Percentiles rank a stretch among this genome's conserved stretches.
Conservation (phyloP, 1,140 invertebrate species). For the Drosophila repletoides region DNA sequence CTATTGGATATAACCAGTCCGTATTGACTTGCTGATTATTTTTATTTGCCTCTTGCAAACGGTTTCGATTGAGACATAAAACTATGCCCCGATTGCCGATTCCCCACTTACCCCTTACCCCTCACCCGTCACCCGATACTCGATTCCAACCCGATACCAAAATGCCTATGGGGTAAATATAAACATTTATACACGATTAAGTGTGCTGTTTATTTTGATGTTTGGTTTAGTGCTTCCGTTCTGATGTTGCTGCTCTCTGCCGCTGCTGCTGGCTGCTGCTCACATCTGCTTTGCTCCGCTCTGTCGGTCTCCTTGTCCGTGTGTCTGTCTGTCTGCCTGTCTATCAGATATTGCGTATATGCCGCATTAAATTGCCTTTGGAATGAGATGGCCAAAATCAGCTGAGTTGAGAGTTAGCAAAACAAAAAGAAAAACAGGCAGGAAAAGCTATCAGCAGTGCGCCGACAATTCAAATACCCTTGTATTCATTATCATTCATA, state of each 20-base stretch:
- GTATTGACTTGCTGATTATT: slow-evolving; percentile 78
- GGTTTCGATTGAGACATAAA: slow-evolving; percentile 75
- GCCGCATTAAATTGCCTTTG: slow-evolving; percentile 60
- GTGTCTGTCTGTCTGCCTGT: too few relatives aligned
- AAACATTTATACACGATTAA: slow-evolving; percentile 80
- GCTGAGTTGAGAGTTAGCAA: slow-evolving; percentile 36
- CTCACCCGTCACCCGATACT: too few relatives aligned
- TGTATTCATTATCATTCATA: too few relatives aligned
- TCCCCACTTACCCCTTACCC: too few relatives aligned
- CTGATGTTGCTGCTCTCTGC: slow-evolving; percentile 3
- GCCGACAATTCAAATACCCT: too few relatives aligned
- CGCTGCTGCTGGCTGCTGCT: not conserved
- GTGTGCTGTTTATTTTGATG: slow-evolving; percentile 79
- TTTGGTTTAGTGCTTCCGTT: slow-evolving; percentile 75
- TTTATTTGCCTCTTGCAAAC: slow-evolving; percentile 68
- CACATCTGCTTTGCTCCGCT: too few relatives aligned
- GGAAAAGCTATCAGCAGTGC: too few relatives aligned
- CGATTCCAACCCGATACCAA: too few relatives aligned
- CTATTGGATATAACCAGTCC: slow-evolving; percentile 15
- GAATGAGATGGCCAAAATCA: slow-evolving; percentile 51
- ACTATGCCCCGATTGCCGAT: slow-evolving; percentile 66
- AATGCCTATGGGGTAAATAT: slow-evolving; percentile 48
- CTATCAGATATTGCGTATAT: slow-evolving; percentile 55
- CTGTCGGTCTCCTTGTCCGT: too few relatives aligned
- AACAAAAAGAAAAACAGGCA: slow-evolving; percentile 32